Evolutionary conservation across 2,797 vertebrate species (phyloP), one percentile per base, ranked within the genome.

Genomic region (Bucorvus abyssinicus): DNA sequence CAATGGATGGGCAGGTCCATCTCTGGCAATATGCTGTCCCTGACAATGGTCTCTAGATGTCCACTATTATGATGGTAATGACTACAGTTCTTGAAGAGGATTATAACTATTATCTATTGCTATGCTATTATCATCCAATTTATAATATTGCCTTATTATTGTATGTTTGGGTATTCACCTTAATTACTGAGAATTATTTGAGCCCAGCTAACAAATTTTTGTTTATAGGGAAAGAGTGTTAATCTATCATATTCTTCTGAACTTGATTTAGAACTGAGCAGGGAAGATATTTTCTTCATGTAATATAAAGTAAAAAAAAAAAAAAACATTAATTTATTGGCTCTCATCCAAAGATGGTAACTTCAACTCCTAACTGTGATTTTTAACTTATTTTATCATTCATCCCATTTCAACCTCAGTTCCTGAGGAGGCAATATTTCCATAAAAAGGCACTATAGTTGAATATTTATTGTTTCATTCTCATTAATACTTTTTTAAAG

Each of bases 281-380:
- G 42, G 32, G 60, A 84, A 94, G 92, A 86, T 61, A 90, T 80
- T 90, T 88, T 44, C 42, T 86, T 71, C 7, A 49, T 83, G 52
- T 80, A 14, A 44, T 40, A 68, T 32, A 12, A 87, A 68, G 29
- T 63, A 47, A 12, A 8, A 8, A 55, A 44, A 85, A 87, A 38
- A 0, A 15, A 59, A n/a, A n/a, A n/a, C n/a, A 70, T 68, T 82
- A 0, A 59, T 90, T 82, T 85, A 42, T 55, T 90, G 2, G 26
- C 59, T 92, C 85, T 71, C 67, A 68, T 64, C 30, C 40, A 75
- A 75, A 59, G 36, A 59, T 19, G 20, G 10, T 40, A 67, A 77
- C 40, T 47, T 7, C 61, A 81, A 89, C 7, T 24, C 34, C 29
- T 44, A 59, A 71, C 15, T 27, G 42, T 15, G 32, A 38, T 27